A percentile compares a stretch with the other conserved stretches of the same genome.
Conservation (phyloP, 1,140 invertebrate species). For the Paralvinella palmiformis region DNA sequence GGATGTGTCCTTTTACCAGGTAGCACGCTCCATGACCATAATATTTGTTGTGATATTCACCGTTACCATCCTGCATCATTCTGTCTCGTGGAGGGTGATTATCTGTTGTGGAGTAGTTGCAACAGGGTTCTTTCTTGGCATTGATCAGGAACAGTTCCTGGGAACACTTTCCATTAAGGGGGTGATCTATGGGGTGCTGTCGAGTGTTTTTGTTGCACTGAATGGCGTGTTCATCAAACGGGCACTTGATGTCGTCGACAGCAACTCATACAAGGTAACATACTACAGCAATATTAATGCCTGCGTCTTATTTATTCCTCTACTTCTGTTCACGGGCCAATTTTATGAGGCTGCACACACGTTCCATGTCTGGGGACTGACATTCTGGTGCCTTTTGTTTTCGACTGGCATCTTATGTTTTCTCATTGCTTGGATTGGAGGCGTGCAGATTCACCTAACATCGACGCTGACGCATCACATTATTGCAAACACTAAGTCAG, state of each 20-base stretch:
- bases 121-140: conserved; percentile 41
- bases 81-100: conserved; percentile 26
- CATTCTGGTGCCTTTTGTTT: conserved; percentile 33
- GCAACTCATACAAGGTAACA: conserved; percentile 35
- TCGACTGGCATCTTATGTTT: conserved; percentile 40
- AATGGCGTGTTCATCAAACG: conserved; percentile 42
- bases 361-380: conserved; percentile 18
- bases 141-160: conserved; percentile 41
- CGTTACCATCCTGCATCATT: conserved; percentile 30
- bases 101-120: conserved; percentile 39
- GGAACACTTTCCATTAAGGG: conserved; percentile 39
- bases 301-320: conserved; percentile 35
- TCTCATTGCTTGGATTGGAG: conserved; percentile 43
- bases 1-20: conserved; percentile 47
- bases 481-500: conserved; percentile 47
- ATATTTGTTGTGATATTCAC: conserved; percentile 46
- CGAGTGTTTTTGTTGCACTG: conserved; percentile 42
- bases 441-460: conserved; percentile 44
- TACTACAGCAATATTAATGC: conserved; percentile 42
- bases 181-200: conserved; percentile 40
- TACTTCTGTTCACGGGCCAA: conserved; percentile 36
- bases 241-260: conserved; percentile 27
- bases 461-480: conserved; percentile 48
- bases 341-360: conserved; percentile 23
- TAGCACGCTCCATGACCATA: conserved; percentile 45